These are phyloP conservation scores for Periplaneta americana DNA, from an alignment of 1,140 invertebrate species.

Conservation along the genomic window DNA sequence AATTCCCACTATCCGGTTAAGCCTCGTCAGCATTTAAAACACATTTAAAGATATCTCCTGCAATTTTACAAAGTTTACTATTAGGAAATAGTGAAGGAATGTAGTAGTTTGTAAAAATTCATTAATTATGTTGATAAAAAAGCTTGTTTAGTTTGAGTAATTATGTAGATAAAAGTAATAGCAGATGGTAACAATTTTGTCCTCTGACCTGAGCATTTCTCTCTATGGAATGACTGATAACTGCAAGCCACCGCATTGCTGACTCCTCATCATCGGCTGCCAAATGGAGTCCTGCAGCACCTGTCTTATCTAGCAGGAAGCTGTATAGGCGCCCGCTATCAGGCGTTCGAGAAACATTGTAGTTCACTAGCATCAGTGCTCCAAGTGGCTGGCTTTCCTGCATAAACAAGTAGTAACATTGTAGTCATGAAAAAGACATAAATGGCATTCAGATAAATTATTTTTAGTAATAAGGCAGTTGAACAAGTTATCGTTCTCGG, in stretches of 20 bases:
- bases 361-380: constrained; percentile 79
- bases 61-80: too few species aligned
- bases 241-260: constrained; percentile 65
- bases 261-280: constrained; percentile 74
- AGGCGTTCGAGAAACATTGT: constrained; percentile 60
- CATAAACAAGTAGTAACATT: too few species aligned
- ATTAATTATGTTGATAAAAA: too few species aligned
- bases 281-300: constrained; percentile 70
- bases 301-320: constrained; percentile 71
- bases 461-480: background rate
- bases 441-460: too few species aligned
- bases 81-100: too few species aligned
- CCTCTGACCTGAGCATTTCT: constrained; percentile 30
- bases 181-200: too few species aligned
- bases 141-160: too few species aligned
- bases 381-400: constrained; percentile 86
- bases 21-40: too few species aligned
- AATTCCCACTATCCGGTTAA: too few species aligned
- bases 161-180: too few species aligned
- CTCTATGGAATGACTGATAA: constrained; percentile 52
- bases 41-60: too few species aligned
- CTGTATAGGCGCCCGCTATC: constrained; percentile 48
- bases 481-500: background rate
- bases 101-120: too few species aligned
- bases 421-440: background rate